Conservation (phyloP, 2,888 invertebrate genomes). For the Drosophila monieri region DNA sequence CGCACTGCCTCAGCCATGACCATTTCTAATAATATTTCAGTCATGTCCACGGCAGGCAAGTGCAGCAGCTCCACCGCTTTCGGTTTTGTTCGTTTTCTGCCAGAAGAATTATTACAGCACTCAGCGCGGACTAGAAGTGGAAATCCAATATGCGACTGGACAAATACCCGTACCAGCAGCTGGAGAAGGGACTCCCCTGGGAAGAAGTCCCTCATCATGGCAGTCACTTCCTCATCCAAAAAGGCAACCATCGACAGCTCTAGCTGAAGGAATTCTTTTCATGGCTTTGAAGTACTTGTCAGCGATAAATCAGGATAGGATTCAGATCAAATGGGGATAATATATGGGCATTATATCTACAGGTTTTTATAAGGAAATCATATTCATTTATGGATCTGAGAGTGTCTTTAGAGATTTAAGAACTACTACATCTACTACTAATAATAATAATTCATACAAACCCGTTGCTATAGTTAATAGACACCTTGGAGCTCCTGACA, state of each 20-base stretch:
- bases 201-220: slow-evolving; percentile 3
- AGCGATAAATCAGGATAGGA: slow-evolving; percentile 37
- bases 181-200: slow-evolving; percentile 22
- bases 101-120: slow-evolving; percentile 70
- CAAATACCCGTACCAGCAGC: slow-evolving; percentile 16
- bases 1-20: slow-evolving; percentile 64
- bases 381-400: neutral
- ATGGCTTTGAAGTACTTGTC: slow-evolving; percentile 41
- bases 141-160: slow-evolving; percentile 36
- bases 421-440: no score
- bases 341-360: slow-evolving; percentile 27
- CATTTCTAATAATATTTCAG: slow-evolving; percentile 75
- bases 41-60: slow-evolving; percentile 64
- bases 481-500: neutral
- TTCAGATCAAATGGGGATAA: slow-evolving; percentile 23
- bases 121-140: slow-evolving; percentile 46
- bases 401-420: neutral
- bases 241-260: slow-evolving; percentile 22
- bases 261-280: slow-evolving; percentile 13
- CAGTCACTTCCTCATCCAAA: slow-evolving; percentile 26
- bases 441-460: neutral
- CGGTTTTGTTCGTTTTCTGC: slow-evolving; percentile 33
- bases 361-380: neutral
- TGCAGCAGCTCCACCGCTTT: slow-evolving; percentile 50
- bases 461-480: slow-evolving; percentile 4